These are phyloP conservation scores for Tenthredo amoena DNA, from an alignment of 2,888 invertebrate species.

Conservation along the genomic window DNA sequence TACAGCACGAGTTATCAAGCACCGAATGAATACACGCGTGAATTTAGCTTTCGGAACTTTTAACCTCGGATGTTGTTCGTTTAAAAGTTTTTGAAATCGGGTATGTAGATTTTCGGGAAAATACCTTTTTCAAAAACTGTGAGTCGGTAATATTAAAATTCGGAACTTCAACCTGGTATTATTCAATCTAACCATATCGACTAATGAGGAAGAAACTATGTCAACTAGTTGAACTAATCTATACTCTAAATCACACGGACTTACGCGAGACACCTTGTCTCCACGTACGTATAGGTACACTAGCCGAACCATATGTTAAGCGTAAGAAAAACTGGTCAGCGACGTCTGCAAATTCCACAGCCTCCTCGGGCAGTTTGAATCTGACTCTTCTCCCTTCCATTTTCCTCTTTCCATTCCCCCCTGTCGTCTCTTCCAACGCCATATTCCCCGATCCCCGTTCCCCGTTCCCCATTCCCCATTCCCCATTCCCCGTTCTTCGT, in stretches of 20 bases:
- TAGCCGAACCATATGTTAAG: conserved; percentile 67
- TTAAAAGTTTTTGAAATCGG: too few species aligned
- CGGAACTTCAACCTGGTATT: background rate
- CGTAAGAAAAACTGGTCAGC: conserved; percentile 70
- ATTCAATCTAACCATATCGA: background rate
- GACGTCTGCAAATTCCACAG: conserved; percentile 70
- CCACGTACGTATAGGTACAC: background rate
- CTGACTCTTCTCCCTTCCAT: conserved; percentile 40
- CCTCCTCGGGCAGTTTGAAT: conserved; percentile 63
- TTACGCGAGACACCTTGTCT: conserved; percentile 25
- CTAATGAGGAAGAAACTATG: background rate
- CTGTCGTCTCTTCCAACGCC: conserved; percentile 18
- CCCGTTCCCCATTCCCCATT: conserved; percentile 35
- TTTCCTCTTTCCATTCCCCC: conserved; percentile 41
- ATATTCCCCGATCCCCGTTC: conserved; percentile 32
- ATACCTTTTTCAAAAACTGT: too few species aligned
- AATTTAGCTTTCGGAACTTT: too few species aligned
- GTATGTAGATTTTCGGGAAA: too few species aligned
- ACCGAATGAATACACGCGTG: too few species aligned
- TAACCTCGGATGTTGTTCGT: too few species aligned
- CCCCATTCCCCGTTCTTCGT: conserved; percentile 27
- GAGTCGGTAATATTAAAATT: too few species aligned
- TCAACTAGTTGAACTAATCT: background rate
- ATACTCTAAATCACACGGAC: background rate
- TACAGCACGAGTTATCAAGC: too few species aligned